Conservation (phyloP, 2,113 vertebrate genomes). For the Calidris pygmaea region DNA sequence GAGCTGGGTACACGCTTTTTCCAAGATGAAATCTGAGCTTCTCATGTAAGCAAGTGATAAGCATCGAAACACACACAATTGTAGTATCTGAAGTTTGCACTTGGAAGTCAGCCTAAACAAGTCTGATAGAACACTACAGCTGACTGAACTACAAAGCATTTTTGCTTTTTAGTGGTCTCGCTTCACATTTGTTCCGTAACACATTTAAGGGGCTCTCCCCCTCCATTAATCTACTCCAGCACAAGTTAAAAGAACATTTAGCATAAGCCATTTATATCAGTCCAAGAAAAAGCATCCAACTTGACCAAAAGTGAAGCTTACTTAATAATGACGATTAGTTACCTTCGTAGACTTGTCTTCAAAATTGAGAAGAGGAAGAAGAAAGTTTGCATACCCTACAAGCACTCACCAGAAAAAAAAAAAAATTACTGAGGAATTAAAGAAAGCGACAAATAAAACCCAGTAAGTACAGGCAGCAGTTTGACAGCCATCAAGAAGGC, state of each 20-base stretch:
- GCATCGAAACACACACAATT: not conserved
- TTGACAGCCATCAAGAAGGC: not conserved
- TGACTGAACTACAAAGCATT: not conserved
- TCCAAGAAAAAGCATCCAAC: not conserved
- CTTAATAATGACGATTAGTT: not conserved
- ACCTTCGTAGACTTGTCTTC: not conserved
- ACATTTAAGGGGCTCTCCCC: not conserved
- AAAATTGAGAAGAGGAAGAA: not conserved
- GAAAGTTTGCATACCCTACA: not conserved
- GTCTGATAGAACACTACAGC: not conserved
- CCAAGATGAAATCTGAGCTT: not conserved
- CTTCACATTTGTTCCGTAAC: not conserved
- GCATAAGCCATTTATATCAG: not conserved
- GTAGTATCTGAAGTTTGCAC: not conserved
- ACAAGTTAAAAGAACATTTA: not conserved
- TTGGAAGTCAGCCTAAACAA: not conserved
- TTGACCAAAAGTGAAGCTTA: not conserved
- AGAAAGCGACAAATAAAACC: not conserved
- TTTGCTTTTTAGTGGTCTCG: not conserved
- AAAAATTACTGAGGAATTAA: not conserved
- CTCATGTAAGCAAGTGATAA: not conserved
- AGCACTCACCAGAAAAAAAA: not conserved
- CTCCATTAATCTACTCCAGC: not conserved
- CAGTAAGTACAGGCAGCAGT: not conserved
- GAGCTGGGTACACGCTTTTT: not conserved